These are phyloP conservation scores for Neolamprologus brichardi DNA, from an alignment of 2,113 vertebrate species.

Conservation along the genomic window DNA sequence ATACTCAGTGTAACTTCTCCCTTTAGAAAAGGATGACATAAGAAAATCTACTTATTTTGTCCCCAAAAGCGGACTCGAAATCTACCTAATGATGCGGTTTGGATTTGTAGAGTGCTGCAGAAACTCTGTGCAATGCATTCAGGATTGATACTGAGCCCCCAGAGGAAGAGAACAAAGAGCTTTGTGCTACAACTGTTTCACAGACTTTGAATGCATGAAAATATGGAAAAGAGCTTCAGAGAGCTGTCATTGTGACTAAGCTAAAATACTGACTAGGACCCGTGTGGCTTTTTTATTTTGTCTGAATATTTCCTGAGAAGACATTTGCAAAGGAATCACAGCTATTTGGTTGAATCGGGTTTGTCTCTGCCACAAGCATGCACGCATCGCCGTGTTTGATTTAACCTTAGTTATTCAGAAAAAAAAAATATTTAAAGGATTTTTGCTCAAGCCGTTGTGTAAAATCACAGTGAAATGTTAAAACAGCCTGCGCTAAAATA, in stretches of 20 bases:
- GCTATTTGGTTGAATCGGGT: not conserved
- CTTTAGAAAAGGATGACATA: slow-evolving; percentile 24
- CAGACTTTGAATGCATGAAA: slow-evolving; percentile 34
- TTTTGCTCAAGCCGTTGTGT: not conserved
- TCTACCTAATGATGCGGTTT: slow-evolving; percentile 46
- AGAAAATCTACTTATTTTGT: slow-evolving; percentile 1
- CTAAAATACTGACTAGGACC: not conserved
- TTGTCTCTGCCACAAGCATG: not conserved
- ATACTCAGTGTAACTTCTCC: slow-evolving; percentile 2
- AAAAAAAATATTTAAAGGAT: not conserved
- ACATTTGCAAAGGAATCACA: not conserved
- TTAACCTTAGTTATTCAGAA: not conserved
- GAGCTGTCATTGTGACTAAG: not conserved
- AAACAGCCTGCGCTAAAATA: not conserved
- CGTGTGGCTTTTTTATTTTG: not conserved
- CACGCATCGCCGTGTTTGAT: not conserved
- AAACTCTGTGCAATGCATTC: slow-evolving; percentile 34
- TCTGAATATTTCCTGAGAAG: not conserved
- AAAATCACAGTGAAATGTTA: not conserved
- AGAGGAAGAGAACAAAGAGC: slow-evolving; percentile 31
- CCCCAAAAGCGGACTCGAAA: slow-evolving; percentile 5
- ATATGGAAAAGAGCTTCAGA: slow-evolving; percentile 23
- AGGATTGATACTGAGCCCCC: slow-evolving; percentile 41
- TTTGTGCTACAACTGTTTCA: slow-evolving; percentile 21
- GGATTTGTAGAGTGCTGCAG: slow-evolving; percentile 45